Percentiles rank a stretch among this genome's conserved stretches.
Conservation (phyloP, 2,113 vertebrate genomes). For the Hippocampus comes region DNA sequence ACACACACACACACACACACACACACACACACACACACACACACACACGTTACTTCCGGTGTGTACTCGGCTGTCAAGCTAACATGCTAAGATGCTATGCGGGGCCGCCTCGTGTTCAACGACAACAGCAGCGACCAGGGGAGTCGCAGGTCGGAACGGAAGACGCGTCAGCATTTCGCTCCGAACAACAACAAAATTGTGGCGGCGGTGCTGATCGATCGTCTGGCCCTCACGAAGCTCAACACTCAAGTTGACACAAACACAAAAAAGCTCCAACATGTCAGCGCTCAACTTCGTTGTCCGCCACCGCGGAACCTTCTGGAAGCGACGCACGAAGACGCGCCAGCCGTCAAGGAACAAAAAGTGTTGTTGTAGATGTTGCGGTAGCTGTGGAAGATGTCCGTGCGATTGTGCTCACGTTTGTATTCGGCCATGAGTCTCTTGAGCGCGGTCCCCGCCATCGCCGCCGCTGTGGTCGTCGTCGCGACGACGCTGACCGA, state of each 20-base stretch:
- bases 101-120: too few relatives aligned
- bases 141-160: not conserved
- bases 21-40: too few relatives aligned
- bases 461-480: not conserved
- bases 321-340: not conserved
- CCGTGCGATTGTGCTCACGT: not conserved
- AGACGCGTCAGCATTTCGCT: not conserved
- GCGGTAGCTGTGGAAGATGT: not conserved
- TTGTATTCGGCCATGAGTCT: constrained; percentile 18
- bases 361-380: not conserved
- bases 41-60: not conserved
- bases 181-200: not conserved
- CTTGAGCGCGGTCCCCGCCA: constrained; percentile 10
- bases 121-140: too few relatives aligned
- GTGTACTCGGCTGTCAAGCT: not conserved
- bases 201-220: too few relatives aligned
- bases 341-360: too few relatives aligned
- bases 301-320: not conserved
- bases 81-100: not conserved
- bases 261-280: not conserved
- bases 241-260: not conserved
- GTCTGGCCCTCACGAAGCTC: not conserved
- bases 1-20: not conserved
- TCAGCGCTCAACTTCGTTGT: not conserved
- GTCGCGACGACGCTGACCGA: not conserved